Base-by-base conservation (phyloP, 2,113 vertebrate species). In the Eudyptes chrysolophus region DNA sequence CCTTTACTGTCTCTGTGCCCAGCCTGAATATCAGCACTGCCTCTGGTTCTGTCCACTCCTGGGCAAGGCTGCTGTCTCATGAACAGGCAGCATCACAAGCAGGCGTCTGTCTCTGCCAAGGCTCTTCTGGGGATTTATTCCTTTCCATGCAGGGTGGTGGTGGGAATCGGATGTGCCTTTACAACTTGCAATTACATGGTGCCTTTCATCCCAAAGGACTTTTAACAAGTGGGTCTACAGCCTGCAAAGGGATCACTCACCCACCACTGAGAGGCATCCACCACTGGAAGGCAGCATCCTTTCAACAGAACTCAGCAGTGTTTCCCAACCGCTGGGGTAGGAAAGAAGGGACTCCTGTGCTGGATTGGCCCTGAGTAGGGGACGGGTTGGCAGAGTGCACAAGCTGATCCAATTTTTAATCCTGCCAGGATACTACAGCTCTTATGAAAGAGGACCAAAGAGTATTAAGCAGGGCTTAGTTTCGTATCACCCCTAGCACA, bases 181-280 rank as follows among this genome's bases (percentile, higher is more conserved):
- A 93, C 84, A 94, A 46, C 92, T 96, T 95, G 96, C 66, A 92
- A 82, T 96, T 93, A 74, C 83, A 68, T 79, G 95, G 65, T 95
- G 92, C 86, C 74, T 96, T 85, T 94, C 71, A 65, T 58, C 78
- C 80, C 78, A 74, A 92, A 94, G 52, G 80, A 26, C 34, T 70
- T 89, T 3, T 29, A 93, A 89, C 81, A 94, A 95, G 57, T 80
- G 55, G 82, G 69, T 60, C 74, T 95, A 9, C 55, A 58, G 52
- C 22, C 52, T 87, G 96, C 76, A 87, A 36, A 88, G 75, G 79
- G 29, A 92, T 94, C 51, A 7, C 81, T 89, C 69, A 57, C 44
- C 60, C 55, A 84, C 76, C 76, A 21, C 89, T 64, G 85, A 78
- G 89, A 78, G 36, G 36, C 38, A 11, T 52, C 69, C 34, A 82